These are phyloP conservation scores for Agonopterix alstromeriana DNA, from an alignment of 2,888 invertebrate genomes.

Conservation along the genomic window DNA sequence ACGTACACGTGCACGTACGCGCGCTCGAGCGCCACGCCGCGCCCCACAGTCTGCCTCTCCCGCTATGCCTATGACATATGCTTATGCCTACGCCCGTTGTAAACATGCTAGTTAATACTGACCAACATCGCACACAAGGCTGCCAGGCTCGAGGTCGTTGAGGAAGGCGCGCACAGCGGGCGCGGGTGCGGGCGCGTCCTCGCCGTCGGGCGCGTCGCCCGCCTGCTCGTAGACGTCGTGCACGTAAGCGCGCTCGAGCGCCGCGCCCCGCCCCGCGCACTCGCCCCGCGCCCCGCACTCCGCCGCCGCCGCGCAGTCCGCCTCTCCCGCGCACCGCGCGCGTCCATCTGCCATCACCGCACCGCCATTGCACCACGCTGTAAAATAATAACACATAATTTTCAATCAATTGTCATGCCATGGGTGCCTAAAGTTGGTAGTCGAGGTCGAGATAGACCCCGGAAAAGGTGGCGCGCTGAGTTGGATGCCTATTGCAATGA, in stretches of 20 bases:
- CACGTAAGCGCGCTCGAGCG: conserved; percentile 84
- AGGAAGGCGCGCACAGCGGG: conserved; percentile 91
- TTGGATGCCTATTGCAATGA: too few relatives aligned
- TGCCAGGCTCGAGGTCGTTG: conserved; percentile 91
- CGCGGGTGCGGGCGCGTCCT: conserved; percentile 56
- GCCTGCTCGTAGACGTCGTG: conserved; percentile 97
- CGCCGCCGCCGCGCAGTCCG: conserved; percentile 35
- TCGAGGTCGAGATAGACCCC: too few relatives aligned
- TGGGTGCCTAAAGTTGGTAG: too few relatives aligned
- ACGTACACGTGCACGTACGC: too few relatives aligned
- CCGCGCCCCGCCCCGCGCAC: conserved; percentile 52
- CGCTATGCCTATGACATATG: conserved; percentile 14
- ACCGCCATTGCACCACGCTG: conserved; percentile 60
- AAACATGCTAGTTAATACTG: conserved; percentile 37
- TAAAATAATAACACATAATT: conserved; percentile 13
- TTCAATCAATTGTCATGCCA: too few relatives aligned
- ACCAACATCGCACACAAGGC: conserved; percentile 97
- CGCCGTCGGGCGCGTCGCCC: conserved; percentile 74
- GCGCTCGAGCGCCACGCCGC: conserved; percentile 47
- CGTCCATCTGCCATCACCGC: conserved; percentile 71
- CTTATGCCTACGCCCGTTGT: background rate
- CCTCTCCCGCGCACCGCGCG: conserved; percentile 45
- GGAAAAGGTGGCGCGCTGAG: too few relatives aligned
- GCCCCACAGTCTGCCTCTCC: conserved; percentile 41
- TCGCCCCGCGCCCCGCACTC: conserved; percentile 29